Evolutionary conservation across 1,140 invertebrate species (phyloP).

Genomic region (Drosophila hydei): DNA sequence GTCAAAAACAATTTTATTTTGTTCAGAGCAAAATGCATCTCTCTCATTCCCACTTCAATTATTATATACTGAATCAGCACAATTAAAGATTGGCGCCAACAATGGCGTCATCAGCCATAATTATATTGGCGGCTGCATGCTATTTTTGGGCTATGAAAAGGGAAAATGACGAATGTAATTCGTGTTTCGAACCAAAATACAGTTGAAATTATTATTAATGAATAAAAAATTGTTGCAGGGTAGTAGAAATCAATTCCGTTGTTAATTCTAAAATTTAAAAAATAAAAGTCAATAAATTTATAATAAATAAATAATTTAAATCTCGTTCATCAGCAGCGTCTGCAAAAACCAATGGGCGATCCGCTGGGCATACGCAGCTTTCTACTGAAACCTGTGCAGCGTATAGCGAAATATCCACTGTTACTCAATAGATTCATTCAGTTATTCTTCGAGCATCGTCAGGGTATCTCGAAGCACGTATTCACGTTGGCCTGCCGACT

Average conservation of each 20-base stretch:
- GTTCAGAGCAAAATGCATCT: background rate
- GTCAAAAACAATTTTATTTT: no score
- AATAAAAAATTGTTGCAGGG: no score
- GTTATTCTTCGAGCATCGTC: slow-evolving; percentile 33
- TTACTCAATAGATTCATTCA: slow-evolving; percentile 19
- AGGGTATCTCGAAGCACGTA: slow-evolving; percentile 19
- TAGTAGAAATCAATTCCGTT: no score
- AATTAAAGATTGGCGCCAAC: no score
- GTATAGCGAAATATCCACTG: slow-evolving; percentile 40
- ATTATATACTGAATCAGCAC: background rate
- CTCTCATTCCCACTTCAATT: background rate
- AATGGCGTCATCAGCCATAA: background rate
- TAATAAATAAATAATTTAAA: background rate
- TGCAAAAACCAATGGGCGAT: slow-evolving; percentile 41
- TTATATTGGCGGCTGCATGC: background rate
- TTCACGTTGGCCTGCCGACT: slow-evolving; percentile 34
- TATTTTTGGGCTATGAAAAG: background rate
- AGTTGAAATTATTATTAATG: no score
- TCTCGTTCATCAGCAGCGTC: slow-evolving; percentile 12
- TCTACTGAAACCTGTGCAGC: slow-evolving; percentile 45
- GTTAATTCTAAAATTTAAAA: no score
- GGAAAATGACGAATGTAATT: background rate
- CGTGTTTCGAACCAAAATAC: no score
- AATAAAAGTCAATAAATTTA: no score
- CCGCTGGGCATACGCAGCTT: slow-evolving; percentile 41